phyloP scores from a whole-genome alignment of 2,888 invertebrate species.

The Campoletis raptor region DNA sequence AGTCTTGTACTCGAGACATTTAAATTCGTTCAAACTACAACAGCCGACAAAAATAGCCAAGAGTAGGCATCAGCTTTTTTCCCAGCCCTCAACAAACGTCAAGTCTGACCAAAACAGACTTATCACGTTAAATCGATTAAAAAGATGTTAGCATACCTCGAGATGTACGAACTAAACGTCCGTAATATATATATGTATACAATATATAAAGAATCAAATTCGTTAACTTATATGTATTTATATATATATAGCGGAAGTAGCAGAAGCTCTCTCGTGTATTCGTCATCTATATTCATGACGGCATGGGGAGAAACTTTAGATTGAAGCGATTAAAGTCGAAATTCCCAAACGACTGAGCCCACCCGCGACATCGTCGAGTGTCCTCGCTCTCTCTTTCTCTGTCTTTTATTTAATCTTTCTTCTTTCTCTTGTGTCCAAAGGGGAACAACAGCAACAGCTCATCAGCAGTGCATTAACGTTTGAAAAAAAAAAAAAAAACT shows the following conservation, averaged over 20 bases:
- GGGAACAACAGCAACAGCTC: conserved; percentile 61
- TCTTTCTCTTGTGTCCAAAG: conserved; percentile 34
- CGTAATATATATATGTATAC: conserved; percentile 39
- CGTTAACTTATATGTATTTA: conserved; percentile 28
- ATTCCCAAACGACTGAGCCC: conserved; percentile 71
- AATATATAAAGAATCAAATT: conserved; percentile 20
- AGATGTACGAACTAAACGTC: conserved; percentile 68
- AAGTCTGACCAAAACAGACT: conserved; percentile 55
- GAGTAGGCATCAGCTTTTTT: conserved; percentile 19
- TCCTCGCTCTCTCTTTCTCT: conserved; percentile 31
- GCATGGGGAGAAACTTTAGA: conserved; percentile 72
- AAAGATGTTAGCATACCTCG: conserved; percentile 70
- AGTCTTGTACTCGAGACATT: no score
- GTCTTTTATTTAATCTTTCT: conserved; percentile 24
- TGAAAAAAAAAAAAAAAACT: conserved; percentile 51
- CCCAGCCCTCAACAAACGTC: conserved; percentile 27
- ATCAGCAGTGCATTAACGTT: conserved; percentile 66
- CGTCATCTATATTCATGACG: conserved; percentile 75
- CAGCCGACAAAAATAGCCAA: background rate
- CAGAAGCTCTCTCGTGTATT: conserved; percentile 69
- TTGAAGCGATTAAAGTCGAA: conserved; percentile 74
- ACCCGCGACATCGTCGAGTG: conserved; percentile 59
- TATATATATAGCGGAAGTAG: conserved; percentile 63
- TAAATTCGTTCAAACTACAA: background rate
- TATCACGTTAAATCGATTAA: conserved; percentile 71